A percentile compares a stretch with the other conserved stretches of the same genome.
These are phyloP conservation scores for Lophotis ruficrista DNA, from an alignment of 2,113 vertebrate genomes.

Conservation along the genomic window DNA sequence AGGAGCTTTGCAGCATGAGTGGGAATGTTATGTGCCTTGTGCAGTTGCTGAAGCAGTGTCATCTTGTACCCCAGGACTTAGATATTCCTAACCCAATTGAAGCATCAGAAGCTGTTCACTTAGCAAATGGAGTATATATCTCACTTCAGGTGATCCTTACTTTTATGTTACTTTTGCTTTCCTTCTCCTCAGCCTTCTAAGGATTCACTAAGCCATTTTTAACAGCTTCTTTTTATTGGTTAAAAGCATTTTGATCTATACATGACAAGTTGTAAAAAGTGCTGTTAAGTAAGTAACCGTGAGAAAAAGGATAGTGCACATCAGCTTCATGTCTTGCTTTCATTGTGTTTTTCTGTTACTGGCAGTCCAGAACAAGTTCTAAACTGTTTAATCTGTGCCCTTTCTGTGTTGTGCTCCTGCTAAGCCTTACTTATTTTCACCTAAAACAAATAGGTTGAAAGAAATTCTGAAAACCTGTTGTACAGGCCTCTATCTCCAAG, in stretches of 20 bases:
- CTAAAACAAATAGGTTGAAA: not conserved
- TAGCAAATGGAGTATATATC: slow-evolving; percentile 93
- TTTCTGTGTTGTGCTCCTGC: not conserved
- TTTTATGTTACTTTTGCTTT: not conserved
- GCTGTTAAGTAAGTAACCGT: not conserved
- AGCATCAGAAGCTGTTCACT: slow-evolving; percentile 88
- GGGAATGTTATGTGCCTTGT: slow-evolving; percentile 91
- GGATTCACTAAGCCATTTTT: not conserved
- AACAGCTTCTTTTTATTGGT: not conserved
- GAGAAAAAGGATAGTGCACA: not conserved
- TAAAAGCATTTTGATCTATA: not conserved
- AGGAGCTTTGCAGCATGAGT: slow-evolving; percentile 97
- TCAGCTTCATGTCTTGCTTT: not conserved
- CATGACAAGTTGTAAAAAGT: not conserved
- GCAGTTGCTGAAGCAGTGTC: slow-evolving; percentile 91
- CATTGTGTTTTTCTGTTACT: not conserved
- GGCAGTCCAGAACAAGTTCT: not conserved
- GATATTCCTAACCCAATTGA: slow-evolving; percentile 88
- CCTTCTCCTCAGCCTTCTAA: not conserved
- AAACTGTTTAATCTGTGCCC: not conserved
- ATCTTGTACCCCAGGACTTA: slow-evolving; percentile 89
- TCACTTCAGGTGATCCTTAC: slow-evolving; percentile 86
- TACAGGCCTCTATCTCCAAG: not conserved
- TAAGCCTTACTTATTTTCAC: not conserved
- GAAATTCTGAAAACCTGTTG: not conserved